Evolutionary conservation across 2,888 invertebrate genomes (phyloP), one percentile per base, ranked within the genome.

Genomic region (Tetramorium bicarinatum): DNA sequence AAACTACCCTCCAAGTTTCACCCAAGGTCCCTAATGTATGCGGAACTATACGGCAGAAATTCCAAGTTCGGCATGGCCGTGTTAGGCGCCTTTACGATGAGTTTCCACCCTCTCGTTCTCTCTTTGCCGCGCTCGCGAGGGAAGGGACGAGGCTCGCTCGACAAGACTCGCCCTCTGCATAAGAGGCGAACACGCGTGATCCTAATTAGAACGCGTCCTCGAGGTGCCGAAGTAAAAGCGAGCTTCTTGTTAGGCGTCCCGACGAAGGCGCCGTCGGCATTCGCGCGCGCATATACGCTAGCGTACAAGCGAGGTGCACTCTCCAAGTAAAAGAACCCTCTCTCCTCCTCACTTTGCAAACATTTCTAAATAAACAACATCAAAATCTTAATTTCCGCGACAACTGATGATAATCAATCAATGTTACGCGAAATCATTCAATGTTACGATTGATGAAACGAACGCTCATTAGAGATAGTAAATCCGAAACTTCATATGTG

Each of bases 131-230:
- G 62, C 77, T 76, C 85, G 85, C 87, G 85, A 83, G 75, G 64
- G 61, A 83, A 67, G 72, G 84, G 86, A 85, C 87, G 87, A 85
- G 86, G 86, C 85, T 77, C 77, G 69, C 47, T 62, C 85, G 80
- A 85, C 85, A 81, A 83, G 82, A 77, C 85, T 83, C 47, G 79
- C 72, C 79, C 82, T 80, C 67, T 86, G 90, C 84, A 75, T 82
- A 87, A 88, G 91, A 91, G 89, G 88, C 88, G 88, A 94, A 94
- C 94, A 94, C 92, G 94, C 94, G 93, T 94, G 94, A 94, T 94
- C 93, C 94, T 94, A 95, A 95, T 95, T 95, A 94, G 94, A 92
- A 93, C 94, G 91, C 92, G 91, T 91, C 90, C 92, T 90, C 86
- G 85, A 90, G 91, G 91, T 91, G 88, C 89, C 88, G 86, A 91